These are phyloP conservation scores for Ophthalmolycus amberensis DNA, from an alignment of 2,113 vertebrate genomes.

Conservation along the genomic window DNA sequence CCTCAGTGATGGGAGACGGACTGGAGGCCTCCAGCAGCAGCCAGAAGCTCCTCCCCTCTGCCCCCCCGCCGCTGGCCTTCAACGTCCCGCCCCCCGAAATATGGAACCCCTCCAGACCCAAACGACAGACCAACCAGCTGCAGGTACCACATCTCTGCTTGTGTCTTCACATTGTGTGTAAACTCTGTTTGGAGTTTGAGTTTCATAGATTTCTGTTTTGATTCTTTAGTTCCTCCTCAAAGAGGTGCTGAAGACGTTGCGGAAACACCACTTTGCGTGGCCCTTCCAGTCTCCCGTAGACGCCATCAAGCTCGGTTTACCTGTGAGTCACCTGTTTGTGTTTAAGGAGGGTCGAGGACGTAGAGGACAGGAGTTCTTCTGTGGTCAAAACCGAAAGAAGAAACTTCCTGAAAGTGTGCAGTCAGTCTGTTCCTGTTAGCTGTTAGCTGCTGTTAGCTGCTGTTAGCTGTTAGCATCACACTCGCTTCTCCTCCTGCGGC, in stretches of 20 bases:
- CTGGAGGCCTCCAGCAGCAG: slow-evolving; percentile 85
- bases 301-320: slow-evolving; percentile 91
- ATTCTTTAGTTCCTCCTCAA: slow-evolving; percentile 89
- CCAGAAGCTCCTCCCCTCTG: slow-evolving; percentile 83
- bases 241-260: slow-evolving; percentile 92
- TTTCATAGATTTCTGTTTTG: slow-evolving; percentile 24
- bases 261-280: slow-evolving; percentile 96
- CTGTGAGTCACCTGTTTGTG: slow-evolving; percentile 82
- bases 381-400: neutral
- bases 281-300: slow-evolving; percentile 96
- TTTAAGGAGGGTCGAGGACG: neutral
- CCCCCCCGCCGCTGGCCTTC: slow-evolving; percentile 77
- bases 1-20: slow-evolving; percentile 90
- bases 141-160: slow-evolving; percentile 55
- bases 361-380: neutral
- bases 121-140: slow-evolving; percentile 94
- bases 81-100: slow-evolving; percentile 89
- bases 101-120: slow-evolving; percentile 87
- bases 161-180: neutral
- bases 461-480: too few species aligned
- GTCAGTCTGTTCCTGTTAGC: too few species aligned
- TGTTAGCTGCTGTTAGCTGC: too few species aligned
- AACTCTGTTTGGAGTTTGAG: neutral
- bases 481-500: too few species aligned
- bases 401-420: too few species aligned